These are phyloP conservation scores for Ganaspis sp. DNA, from an alignment of 1,140 invertebrate species.

Conservation along the genomic window DNA sequence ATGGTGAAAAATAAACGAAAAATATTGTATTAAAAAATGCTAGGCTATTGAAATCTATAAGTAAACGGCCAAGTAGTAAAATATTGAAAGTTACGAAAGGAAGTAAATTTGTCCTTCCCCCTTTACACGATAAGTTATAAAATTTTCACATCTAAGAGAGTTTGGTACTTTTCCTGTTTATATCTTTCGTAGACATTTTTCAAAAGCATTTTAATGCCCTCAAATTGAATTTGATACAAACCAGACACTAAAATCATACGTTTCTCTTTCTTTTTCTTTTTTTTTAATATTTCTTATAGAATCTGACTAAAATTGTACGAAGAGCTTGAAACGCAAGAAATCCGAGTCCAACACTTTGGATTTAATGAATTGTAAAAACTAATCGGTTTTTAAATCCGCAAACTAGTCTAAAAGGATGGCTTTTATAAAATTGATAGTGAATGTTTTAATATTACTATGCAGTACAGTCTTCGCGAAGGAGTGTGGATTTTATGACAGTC, in stretches of 20 bases:
- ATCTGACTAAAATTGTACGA: conserved; percentile 32
- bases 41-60: background rate
- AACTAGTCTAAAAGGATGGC: background rate
- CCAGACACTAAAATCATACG: background rate
- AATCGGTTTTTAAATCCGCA: no score
- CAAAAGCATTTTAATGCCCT: conserved; percentile 24
- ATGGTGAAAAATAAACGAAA: no score
- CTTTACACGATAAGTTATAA: background rate
- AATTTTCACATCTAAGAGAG: background rate
- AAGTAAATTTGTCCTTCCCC: background rate
- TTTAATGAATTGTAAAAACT: background rate
- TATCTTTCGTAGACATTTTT: conserved; percentile 16
- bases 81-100: background rate
- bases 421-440: background rate
- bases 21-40: no score
- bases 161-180: conserved; percentile 37
- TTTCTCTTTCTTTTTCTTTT: background rate
- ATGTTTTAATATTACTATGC: background rate
- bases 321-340: conserved; percentile 23
- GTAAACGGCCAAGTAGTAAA: background rate
- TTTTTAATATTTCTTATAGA: background rate
- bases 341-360: background rate
- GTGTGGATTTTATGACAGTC: conserved; percentile 5
- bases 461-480: background rate
- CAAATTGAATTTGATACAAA: background rate